A percentile compares a stretch with the other conserved stretches of the same genome.
phyloP scores from a whole-genome alignment of 1,140 invertebrate genomes.

The Anastatus disparis region DNA sequence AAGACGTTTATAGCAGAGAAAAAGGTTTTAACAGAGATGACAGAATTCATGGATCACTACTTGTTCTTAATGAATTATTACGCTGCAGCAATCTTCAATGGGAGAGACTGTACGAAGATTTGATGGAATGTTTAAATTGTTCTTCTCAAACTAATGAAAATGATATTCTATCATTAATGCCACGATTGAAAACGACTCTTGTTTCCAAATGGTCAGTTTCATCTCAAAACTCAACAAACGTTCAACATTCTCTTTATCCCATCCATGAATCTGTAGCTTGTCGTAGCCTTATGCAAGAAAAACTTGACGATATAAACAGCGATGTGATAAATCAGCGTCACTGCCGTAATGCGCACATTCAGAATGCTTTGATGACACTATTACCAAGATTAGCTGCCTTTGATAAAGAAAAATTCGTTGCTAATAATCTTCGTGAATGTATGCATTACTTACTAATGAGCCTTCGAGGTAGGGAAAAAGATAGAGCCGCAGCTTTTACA shows the following conservation, averaged over 20 bases:
- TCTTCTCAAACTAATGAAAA: slow-evolving; percentile 66
- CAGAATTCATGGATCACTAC: slow-evolving; percentile 89
- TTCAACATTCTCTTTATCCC: slow-evolving; percentile 58
- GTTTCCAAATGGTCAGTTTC: slow-evolving; percentile 67
- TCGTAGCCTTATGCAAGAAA: slow-evolving; percentile 82
- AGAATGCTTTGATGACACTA: slow-evolving; percentile 87
- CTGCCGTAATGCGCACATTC: slow-evolving; percentile 83
- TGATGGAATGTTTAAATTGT: slow-evolving; percentile 70
- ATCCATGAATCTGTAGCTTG: slow-evolving; percentile 90
- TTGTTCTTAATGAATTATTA: slow-evolving; percentile 95
- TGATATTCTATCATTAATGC: slow-evolving; percentile 72
- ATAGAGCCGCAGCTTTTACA: slow-evolving; percentile 86
- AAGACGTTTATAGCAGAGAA: slow-evolving; percentile 76
- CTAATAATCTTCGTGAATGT: slow-evolving; percentile 80
- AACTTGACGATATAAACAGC: slow-evolving; percentile 85
- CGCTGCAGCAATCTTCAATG: slow-evolving; percentile 91
- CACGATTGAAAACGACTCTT: slow-evolving; percentile 69
- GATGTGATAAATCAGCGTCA: slow-evolving; percentile 83
- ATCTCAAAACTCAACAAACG: slow-evolving; percentile 50
- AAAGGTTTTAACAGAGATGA: slow-evolving; percentile 89
- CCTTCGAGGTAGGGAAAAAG: slow-evolving; percentile 82
- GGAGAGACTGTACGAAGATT: slow-evolving; percentile 82
- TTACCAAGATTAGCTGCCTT: slow-evolving; percentile 96
- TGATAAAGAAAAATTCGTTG: slow-evolving; percentile 83
- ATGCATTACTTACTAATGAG: slow-evolving; percentile 83